Percentiles rank a stretch among this genome's conserved stretches.
Conservation (phyloP, 2,888 invertebrate species). For the Bellardia pandia region DNA sequence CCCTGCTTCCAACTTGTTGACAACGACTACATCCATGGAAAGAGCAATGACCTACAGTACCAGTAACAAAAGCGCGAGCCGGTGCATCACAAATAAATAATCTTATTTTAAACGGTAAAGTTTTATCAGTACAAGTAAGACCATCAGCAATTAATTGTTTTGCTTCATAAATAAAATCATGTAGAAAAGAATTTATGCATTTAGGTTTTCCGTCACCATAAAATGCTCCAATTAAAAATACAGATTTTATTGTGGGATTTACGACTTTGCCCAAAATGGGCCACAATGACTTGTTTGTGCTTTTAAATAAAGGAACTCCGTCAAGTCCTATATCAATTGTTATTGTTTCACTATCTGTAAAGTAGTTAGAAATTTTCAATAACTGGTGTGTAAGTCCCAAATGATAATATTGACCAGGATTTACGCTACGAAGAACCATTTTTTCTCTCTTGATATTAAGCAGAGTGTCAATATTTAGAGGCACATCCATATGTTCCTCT, state of each 20-base stretch:
- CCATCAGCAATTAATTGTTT: too few relatives aligned
- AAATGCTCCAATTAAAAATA: constrained; percentile 52
- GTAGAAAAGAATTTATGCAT: too few relatives aligned
- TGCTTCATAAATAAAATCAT: too few relatives aligned
- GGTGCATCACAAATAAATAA: constrained; percentile 17
- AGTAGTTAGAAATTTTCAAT: constrained; percentile 24
- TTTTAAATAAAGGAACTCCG: constrained; percentile 50
- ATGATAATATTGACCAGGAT: too few relatives aligned
- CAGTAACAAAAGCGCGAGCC: neutral
- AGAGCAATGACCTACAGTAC: neutral
- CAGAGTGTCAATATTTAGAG: too few relatives aligned
- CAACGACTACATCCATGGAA: constrained; percentile 3
- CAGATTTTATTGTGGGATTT: constrained; percentile 37
- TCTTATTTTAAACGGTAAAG: too few relatives aligned
- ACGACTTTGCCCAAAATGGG: constrained; percentile 43
- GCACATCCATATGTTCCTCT: too few relatives aligned
- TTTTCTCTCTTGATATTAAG: too few relatives aligned
- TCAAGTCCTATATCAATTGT: constrained; percentile 53
- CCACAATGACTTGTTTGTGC: constrained; percentile 47
- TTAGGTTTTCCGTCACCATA: constrained; percentile 47
- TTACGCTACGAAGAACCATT: too few relatives aligned
- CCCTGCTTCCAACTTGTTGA: neutral
- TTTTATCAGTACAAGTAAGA: too few relatives aligned
- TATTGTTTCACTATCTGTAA: constrained; percentile 19
- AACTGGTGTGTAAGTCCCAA: neutral